Conservation (phyloP, 2,888 invertebrate species). For the Fragum whitleyi region DNA sequence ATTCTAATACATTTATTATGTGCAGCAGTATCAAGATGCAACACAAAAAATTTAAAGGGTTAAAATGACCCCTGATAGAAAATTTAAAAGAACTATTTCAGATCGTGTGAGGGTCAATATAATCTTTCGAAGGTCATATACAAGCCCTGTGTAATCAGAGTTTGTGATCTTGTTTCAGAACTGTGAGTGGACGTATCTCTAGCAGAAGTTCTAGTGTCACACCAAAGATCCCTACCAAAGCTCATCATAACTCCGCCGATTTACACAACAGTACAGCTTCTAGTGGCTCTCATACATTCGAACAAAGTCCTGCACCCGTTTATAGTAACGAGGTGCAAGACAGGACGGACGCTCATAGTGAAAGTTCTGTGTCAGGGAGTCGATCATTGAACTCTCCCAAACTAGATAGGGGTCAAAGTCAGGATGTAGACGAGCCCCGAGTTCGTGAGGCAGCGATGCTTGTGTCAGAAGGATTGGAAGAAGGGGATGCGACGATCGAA, state of each 20-base stretch:
- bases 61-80: too few relatives aligned
- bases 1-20: too few relatives aligned
- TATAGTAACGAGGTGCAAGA: slow-evolving; percentile 75
- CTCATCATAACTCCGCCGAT: slow-evolving; percentile 82
- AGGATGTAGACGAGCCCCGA: slow-evolving; percentile 61
- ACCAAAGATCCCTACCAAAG: slow-evolving; percentile 81
- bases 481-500: slow-evolving; percentile 35
- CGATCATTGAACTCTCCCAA: slow-evolving; percentile 81
- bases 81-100: too few relatives aligned
- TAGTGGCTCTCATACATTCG: slow-evolving; percentile 83
- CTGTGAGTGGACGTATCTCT: slow-evolving; percentile 83
- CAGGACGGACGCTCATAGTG: slow-evolving; percentile 80
- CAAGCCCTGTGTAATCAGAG: too few relatives aligned
- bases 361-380: slow-evolving; percentile 82
- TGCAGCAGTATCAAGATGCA: too few relatives aligned
- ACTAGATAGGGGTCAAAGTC: slow-evolving; percentile 69
- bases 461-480: slow-evolving; percentile 52
- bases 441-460: slow-evolving; percentile 51
- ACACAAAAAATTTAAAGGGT: too few relatives aligned
- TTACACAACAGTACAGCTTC: slow-evolving; percentile 82
- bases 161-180: slow-evolving; percentile 73
- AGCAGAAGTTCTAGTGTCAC: slow-evolving; percentile 84
- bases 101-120: too few relatives aligned
- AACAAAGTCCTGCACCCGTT: slow-evolving; percentile 61
- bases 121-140: too few relatives aligned